Evolutionary conservation across 2,888 invertebrate species (phyloP), one percentile per base, ranked within the genome.

Genomic region (Fragum whitleyi): DNA sequence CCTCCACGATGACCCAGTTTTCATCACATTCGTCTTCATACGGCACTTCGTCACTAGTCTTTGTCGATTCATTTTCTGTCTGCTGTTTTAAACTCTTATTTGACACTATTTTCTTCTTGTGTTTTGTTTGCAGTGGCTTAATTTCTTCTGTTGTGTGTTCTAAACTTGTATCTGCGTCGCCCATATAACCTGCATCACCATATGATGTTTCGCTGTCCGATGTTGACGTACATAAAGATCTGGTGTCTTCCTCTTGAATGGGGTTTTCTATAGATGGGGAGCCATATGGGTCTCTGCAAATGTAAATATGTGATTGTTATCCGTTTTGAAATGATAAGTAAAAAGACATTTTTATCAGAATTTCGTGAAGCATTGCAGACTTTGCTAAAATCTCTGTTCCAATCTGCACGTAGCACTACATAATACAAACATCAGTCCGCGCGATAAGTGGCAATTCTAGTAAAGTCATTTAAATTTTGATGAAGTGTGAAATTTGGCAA

Each of bases 1-100:
- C 57, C 14, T 77, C 65, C 14, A 81, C 73, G 14, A 81, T 57
- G 7, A 81, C 74, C 81, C 81, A 81, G 21, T 81, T 74, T 5
- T 72, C 55, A 28, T 36, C 53, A 19, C 5, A n/a, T n/a, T 61
- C 61, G n/a, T 61, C 5, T 26, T 21, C 26, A 57, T 6, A 23
- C 11, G 19, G 29, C 61, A 61, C 61, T 32, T 61, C 61, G 28
- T 61, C 61, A 32, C 61, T 61, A 1, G 61, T 32, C n/a, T 6
- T 32, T 16, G 61, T 1, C 23, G 72, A 3, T 5, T 61, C 28
- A 26, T 16, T 61, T n/a, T 59, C 19, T 9, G 23, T 28, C 19
- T 14, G 36, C n/a, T 36, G 7, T 59, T 23, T 57, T 36, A 32
- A 19, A 9, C 19, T 47, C n/a, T 14, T 47, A 47, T 5, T n/a